Evolutionary conservation across 2,113 vertebrate genomes (phyloP).

Genomic region (Drymodes brunneopygia): DNA sequence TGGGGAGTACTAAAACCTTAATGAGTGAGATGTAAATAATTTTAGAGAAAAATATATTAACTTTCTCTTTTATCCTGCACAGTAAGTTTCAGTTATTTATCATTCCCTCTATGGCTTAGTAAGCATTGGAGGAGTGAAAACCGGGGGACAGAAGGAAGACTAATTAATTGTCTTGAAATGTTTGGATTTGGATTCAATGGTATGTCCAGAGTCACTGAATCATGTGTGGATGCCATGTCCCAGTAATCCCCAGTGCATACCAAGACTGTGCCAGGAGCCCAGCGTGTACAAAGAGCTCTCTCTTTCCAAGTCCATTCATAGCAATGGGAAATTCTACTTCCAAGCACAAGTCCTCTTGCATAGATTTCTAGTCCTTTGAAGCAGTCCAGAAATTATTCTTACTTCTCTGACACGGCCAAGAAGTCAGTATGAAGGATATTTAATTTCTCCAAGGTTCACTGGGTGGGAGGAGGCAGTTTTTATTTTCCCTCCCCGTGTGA

Average conservation of each 20-base stretch:
- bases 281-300: not conserved
- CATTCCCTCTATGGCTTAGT: not conserved
- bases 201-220: not conserved
- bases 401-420: not conserved
- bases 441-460: not conserved
- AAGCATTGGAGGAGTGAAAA: not conserved
- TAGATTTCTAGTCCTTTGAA: not conserved
- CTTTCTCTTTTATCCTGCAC: not conserved
- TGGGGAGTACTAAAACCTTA: not conserved
- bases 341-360: not conserved
- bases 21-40: not conserved
- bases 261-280: not conserved
- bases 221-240: not conserved
- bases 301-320: not conserved
- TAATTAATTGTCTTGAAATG: not conserved
- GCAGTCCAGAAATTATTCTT: not conserved
- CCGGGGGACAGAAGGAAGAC: not conserved
- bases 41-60: not conserved
- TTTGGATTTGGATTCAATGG: not conserved
- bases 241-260: not conserved
- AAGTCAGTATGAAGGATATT: not conserved
- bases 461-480: not conserved
- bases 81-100: not conserved
- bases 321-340: not conserved
- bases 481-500: not conserved